phyloP scores from a whole-genome alignment of 2,113 vertebrate genomes.

The Lepus europaeus region DNA sequence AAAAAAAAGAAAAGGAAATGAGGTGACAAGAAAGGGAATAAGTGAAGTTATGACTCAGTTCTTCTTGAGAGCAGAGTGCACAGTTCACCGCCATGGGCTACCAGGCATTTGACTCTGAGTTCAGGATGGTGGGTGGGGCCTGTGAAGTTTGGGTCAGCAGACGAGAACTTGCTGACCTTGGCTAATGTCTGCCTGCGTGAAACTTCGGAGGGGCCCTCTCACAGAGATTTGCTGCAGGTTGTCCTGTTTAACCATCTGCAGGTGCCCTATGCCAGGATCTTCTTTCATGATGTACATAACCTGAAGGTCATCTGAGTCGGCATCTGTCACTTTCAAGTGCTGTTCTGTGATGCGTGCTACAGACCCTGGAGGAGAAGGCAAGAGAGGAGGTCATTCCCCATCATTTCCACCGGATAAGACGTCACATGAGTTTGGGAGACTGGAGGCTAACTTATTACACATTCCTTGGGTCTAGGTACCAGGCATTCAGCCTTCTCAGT shows the following conservation, averaged over 20 bases:
- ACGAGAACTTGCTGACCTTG: conserved; percentile 88
- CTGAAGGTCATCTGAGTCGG: conserved; percentile 87
- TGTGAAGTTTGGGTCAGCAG: background rate
- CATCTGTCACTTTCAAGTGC: conserved; percentile 91
- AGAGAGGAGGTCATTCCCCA: background rate
- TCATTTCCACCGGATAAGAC: rapidly evolving
- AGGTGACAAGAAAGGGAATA: conserved; percentile 9
- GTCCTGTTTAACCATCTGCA: conserved; percentile 87
- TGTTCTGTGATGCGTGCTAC: conserved; percentile 92
- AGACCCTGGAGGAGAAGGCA: conserved; percentile 88
- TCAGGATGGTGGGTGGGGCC: background rate
- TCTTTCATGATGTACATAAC: conserved; percentile 92
- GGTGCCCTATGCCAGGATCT: conserved; percentile 89
- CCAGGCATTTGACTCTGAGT: background rate
- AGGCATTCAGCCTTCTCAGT: background rate
- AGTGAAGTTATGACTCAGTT: conserved; percentile 54
- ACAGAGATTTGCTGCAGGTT: conserved; percentile 87
- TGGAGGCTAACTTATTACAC: background rate
- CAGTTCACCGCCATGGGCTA: background rate
- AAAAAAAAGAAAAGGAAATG: background rate
- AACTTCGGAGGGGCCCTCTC: conserved; percentile 91
- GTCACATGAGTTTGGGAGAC: conserved; percentile 19
- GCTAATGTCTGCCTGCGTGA: conserved; percentile 95
- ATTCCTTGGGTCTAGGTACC: background rate
- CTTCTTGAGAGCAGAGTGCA: background rate